Percentiles rank a stretch among this genome's conserved stretches.
Conservation (phyloP, 2,888 invertebrate genomes). For the Eupithecia pulchellata region DNA sequence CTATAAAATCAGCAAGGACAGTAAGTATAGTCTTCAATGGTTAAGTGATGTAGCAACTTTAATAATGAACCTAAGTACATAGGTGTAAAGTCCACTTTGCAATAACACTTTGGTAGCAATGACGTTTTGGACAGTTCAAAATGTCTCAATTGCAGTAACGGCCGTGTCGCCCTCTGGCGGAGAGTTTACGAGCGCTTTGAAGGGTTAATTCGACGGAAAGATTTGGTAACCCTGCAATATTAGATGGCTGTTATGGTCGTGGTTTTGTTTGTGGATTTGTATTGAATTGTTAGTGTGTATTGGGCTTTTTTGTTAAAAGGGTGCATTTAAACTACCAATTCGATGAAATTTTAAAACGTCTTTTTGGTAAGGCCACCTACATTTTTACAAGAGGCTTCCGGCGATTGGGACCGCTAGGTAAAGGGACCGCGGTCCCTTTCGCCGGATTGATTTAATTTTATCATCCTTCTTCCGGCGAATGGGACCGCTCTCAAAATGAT, state of each 20-base stretch:
- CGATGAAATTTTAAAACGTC: no score
- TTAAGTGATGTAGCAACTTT: background rate
- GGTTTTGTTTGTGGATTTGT: conserved; percentile 45
- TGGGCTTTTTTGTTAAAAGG: background rate
- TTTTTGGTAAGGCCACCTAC: no score
- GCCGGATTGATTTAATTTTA: no score
- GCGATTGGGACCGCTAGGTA: no score
- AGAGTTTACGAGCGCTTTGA: conserved; percentile 67
- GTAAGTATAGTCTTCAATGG: background rate
- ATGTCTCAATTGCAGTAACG: conserved; percentile 74
- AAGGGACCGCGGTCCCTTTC: no score
- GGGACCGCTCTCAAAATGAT: no score
- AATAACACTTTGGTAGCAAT: conserved; percentile 7
- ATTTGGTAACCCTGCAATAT: conserved; percentile 64
- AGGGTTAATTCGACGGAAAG: conserved; percentile 81
- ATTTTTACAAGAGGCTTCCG: no score
- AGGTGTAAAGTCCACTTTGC: conserved; percentile 17
- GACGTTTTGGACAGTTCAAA: conserved; percentile 19
- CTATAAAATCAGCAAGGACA: background rate
- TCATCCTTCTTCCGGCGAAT: no score
- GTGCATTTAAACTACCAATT: background rate
- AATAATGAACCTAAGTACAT: background rate
- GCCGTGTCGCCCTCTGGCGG: conserved; percentile 63
- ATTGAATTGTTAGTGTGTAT: conserved; percentile 19
- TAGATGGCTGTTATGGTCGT: conserved; percentile 56